A percentile compares a stretch with the other conserved stretches of the same genome.
Evolutionary conservation across 2,113 vertebrate genomes (phyloP).

Genomic region (Archocentrus centrarchus): DNA sequence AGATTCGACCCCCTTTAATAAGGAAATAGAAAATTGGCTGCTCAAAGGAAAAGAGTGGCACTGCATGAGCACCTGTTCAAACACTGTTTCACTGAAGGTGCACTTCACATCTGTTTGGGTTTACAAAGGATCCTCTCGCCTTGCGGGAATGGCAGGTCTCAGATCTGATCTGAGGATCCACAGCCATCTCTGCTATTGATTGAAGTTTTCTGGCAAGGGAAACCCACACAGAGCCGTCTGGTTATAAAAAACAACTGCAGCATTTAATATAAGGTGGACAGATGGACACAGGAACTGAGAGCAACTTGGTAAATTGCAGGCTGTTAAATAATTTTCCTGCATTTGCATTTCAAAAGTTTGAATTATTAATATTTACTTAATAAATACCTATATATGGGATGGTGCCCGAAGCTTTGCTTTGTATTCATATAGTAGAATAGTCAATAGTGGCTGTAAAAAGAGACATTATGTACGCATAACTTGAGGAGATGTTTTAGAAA

Average conservation of each 20-base stretch:
- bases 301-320: not conserved
- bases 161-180: constrained; percentile 32
- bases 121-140: not conserved
- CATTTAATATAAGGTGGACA: constrained; percentile 1
- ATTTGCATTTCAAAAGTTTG: constrained; percentile 2
- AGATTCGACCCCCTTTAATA: constrained; percentile 19
- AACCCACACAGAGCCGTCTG: constrained; percentile 10
- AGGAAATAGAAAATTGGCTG: constrained; percentile 17
- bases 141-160: constrained; percentile 6
- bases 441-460: constrained; percentile 48
- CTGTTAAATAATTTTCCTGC: not conserved
- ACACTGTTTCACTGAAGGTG: constrained; percentile 16
- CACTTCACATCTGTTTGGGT: constrained; percentile 23
- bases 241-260: constrained; percentile 3
- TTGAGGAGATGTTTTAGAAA: constrained; percentile 50
- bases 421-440: constrained; percentile 20
- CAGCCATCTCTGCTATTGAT: constrained; percentile 23
- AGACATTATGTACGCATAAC: constrained; percentile 41
- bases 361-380: not conserved
- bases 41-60: constrained; percentile 29
- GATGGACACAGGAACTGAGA: not conserved
- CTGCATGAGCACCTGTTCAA: constrained; percentile 66
- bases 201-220: not conserved
- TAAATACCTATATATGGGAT: not conserved
- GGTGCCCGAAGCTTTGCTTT: constrained; percentile 4